Conservation (phyloP, 2,888 invertebrate species). For the Penaeus monodon region DNA sequence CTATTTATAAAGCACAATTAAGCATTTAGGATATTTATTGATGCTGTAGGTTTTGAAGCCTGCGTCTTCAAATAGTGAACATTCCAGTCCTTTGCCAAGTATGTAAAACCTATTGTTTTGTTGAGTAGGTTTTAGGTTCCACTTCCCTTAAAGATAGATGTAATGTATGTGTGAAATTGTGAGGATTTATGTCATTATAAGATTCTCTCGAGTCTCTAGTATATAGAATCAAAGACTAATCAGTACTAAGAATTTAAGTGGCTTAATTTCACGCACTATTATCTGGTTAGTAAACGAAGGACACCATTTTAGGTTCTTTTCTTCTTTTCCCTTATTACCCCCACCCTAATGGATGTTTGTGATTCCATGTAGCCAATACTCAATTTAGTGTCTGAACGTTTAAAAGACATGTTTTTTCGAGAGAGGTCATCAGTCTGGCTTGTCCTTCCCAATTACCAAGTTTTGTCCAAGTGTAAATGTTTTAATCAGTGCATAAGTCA, state of each 20-base stretch:
- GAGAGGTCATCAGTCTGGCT: conserved; percentile 7
- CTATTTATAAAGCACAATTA: conserved; percentile 19
- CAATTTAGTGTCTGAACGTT: conserved; percentile 25
- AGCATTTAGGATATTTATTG: conserved; percentile 9
- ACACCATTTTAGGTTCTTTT: conserved; percentile 2
- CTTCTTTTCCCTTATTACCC: no score
- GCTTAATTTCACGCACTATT: conserved; percentile 22
- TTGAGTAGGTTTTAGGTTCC: conserved; percentile 8
- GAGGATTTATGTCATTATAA: conserved; percentile 13
- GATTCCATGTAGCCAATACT: conserved; percentile 20
- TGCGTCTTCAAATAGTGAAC: conserved; percentile 3
- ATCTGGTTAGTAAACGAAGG: conserved; percentile 6
- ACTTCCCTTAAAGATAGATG: conserved; percentile 11
- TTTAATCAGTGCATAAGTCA: conserved; percentile 20
- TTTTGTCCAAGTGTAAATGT: conserved; percentile 11
- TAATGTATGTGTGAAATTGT: conserved; percentile 25
- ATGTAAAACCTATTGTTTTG: conserved; percentile 22
- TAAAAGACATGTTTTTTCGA: background rate
- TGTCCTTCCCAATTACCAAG: conserved; percentile 4
- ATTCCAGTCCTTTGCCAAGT: conserved; percentile 18
- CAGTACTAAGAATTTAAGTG: conserved; percentile 17
- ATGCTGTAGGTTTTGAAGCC: background rate
- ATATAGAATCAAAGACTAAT: conserved; percentile 28
- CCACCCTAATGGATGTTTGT: conserved; percentile 13
- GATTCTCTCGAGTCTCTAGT: conserved; percentile 2